Evolutionary conservation across 2,797 vertebrate genomes (phyloP), one percentile per base, ranked within the genome.

Genomic region (Anolis apletophallus): DNA sequence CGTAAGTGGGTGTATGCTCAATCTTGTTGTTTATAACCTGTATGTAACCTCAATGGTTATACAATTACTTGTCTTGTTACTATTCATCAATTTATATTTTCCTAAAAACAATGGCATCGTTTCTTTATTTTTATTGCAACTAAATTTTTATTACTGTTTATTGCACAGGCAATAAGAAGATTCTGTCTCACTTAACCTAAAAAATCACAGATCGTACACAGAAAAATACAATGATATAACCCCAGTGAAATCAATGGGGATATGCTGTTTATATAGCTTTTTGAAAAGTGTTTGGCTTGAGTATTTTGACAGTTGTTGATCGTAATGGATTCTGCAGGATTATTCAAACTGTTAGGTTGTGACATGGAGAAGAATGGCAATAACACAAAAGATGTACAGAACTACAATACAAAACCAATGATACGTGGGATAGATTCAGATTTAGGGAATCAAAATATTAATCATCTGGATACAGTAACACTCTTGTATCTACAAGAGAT

Each of bases 301-400:
- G 19, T 12, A 8, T 26, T 40, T 46, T 23, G 26, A 14, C 14
- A 40, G 34, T 13, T 26, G 26, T 21, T 36, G 19, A 59, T 78
- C 32, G 11, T 52, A 13, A 2, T 7, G 34, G 34, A 29, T 79
- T 61, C 77, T 79, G 21, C 23, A 61, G n/a, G 54, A 78, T 21
- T 77, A 78, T 12, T 23, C 32, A 57, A 34, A 59, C 11, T 21
- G 77, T 1, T 61, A 61, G 23, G 26, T 26, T 40, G 36, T 61
- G 21, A 40, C 29, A 93, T 92, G 88, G 82, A 95, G 92, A 90
- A 84, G 76, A 87, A 89, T 21, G 34, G 76, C 64, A 74, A 90
- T 75, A 95, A 59, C 57, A 59, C 17, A 59, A 92, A 93, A 96
- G 95, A 93, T 94, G 91, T 94, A 93, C 94, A 95, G 94, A 95